phyloP scores from a whole-genome alignment of 2,888 invertebrate species.

The Sycophila texana region DNA sequence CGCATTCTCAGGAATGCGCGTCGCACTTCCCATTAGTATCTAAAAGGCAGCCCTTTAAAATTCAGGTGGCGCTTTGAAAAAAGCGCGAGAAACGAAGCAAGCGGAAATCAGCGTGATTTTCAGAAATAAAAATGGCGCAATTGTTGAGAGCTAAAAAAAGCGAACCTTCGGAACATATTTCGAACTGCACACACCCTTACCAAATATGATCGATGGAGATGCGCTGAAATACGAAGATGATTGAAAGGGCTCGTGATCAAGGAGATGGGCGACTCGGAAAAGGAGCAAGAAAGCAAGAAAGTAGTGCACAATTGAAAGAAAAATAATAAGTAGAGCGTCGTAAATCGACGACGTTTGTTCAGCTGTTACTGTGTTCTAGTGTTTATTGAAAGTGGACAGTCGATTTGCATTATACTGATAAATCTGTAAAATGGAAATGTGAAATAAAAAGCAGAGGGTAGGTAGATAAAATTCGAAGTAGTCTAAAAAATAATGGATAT shows the following conservation, averaged over 20 bases:
- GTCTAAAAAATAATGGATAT: too few species aligned
- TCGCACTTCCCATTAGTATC: not conserved
- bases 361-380: too few species aligned
- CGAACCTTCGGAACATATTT: not conserved
- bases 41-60: slow-evolving; percentile 31
- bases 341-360: too few species aligned
- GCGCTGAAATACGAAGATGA: slow-evolving; percentile 8
- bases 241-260: slow-evolving; percentile 2
- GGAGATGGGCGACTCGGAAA: not conserved
- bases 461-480: too few species aligned
- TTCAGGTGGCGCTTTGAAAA: not conserved
- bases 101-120: not conserved
- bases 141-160: not conserved
- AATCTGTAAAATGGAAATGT: too few species aligned
- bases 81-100: slow-evolving; percentile 4
- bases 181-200: slow-evolving; percentile 2
- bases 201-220: not conserved
- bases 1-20: slow-evolving; percentile 10
- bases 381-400: too few species aligned
- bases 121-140: not conserved
- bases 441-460: too few species aligned
- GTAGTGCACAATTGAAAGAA: not conserved
- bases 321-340: not conserved
- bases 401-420: too few species aligned
- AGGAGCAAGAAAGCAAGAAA: not conserved